These are phyloP conservation scores for Datnioides undecimradiatus DNA, from an alignment of 2,113 vertebrate species.

Conservation along the genomic window DNA sequence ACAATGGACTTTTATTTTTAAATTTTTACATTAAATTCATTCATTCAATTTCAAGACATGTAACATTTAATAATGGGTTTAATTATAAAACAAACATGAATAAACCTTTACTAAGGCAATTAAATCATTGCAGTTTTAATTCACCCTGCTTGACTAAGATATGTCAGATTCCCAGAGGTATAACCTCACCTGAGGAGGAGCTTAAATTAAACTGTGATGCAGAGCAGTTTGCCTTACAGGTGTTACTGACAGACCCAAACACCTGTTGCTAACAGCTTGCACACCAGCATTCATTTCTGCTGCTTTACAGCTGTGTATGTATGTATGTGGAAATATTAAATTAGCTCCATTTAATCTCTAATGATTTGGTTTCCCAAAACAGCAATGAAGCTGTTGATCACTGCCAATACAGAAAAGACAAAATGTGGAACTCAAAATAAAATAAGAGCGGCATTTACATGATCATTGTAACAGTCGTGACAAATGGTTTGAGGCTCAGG, in stretches of 20 bases:
- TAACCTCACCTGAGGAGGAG: conserved; percentile 18
- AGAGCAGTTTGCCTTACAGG: conserved; percentile 23
- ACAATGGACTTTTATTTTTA: background rate
- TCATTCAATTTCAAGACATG: background rate
- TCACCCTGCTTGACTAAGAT: background rate
- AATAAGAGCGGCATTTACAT: background rate
- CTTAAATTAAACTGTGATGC: conserved; percentile 45
- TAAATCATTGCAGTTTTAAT: conserved; percentile 3
- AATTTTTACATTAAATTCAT: background rate
- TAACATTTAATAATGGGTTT: background rate
- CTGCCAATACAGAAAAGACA: fast-evolving
- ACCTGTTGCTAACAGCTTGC: conserved; percentile 26
- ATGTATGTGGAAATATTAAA: background rate
- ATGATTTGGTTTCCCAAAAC: background rate
- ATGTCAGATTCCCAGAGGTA: conserved; percentile 32
- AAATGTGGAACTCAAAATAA: background rate
- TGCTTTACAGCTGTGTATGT: background rate
- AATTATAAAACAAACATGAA: background rate
- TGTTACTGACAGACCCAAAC: conserved; percentile 57
- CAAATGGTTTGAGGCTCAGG: conserved; percentile 4
- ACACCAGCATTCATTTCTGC: background rate
- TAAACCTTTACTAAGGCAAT: background rate
- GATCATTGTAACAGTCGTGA: background rate
- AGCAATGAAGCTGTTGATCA: background rate
- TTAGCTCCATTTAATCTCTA: background rate